Percentiles rank a stretch among this genome's conserved stretches.
phyloP scores from a whole-genome alignment of 2,113 vertebrate genomes.

The Spea bombifrons region DNA sequence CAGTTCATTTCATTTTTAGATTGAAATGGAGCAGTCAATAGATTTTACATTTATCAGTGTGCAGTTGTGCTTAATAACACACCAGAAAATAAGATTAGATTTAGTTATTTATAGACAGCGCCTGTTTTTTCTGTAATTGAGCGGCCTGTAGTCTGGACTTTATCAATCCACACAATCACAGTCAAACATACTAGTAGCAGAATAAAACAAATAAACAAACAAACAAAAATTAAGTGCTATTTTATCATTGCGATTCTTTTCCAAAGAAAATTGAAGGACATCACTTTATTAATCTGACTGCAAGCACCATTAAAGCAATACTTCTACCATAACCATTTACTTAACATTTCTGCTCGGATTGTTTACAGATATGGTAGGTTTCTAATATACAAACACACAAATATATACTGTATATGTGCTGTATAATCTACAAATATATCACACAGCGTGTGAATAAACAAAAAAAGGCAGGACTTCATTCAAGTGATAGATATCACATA shows the following conservation, averaged over 20 bases:
- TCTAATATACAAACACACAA: no score
- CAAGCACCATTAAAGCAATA: slow-evolving; percentile 8
- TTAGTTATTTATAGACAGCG: slow-evolving; percentile 55
- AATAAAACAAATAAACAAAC: background rate
- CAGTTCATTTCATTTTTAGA: slow-evolving; percentile 30
- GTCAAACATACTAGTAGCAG: background rate
- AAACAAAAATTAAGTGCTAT: no score
- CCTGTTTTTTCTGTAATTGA: slow-evolving; percentile 48
- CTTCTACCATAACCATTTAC: slow-evolving; percentile 28
- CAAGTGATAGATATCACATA: no score
- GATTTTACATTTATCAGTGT: slow-evolving; percentile 46
- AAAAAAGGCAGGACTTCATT: no score
- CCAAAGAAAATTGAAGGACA: background rate
- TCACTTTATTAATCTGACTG: slow-evolving; percentile 1
- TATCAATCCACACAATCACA: slow-evolving; percentile 51
- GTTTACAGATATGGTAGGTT: no score
- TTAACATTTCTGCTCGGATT: background rate
- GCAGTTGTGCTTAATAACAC: slow-evolving; percentile 43
- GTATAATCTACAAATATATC: no score
- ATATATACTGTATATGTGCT: no score
- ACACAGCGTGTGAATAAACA: no score
- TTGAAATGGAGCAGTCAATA: slow-evolving; percentile 30
- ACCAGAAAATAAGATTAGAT: slow-evolving; percentile 53
- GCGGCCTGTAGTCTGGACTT: slow-evolving; percentile 51
- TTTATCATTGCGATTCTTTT: background rate